These are phyloP conservation scores for Enteromius fasciolatus DNA, from an alignment of 2,797 vertebrate genomes.

Conservation along the genomic window DNA sequence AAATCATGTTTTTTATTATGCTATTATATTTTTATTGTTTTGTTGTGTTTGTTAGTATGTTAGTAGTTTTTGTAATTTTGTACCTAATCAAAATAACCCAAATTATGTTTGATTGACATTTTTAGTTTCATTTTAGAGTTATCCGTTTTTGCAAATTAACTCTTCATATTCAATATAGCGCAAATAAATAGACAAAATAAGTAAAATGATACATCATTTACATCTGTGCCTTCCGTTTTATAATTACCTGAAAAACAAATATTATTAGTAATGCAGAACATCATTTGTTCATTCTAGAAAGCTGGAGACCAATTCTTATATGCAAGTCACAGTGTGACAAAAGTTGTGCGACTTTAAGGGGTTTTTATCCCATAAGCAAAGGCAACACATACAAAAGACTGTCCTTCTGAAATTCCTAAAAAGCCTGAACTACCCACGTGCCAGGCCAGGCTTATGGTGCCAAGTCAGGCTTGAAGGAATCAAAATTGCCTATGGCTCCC, in stretches of 20 bases:
- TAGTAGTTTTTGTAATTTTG: too few relatives aligned
- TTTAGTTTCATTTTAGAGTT: too few relatives aligned
- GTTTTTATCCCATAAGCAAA: slow-evolving; percentile 18
- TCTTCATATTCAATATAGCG: background rate
- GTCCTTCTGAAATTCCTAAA: slow-evolving; percentile 30
- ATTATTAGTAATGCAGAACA: background rate
- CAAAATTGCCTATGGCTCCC: slow-evolving; percentile 56
- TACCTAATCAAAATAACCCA: too few relatives aligned
- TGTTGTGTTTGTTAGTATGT: too few relatives aligned
- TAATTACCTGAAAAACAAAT: background rate
- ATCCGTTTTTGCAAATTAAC: too few relatives aligned
- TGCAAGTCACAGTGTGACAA: slow-evolving; percentile 10
- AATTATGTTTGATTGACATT: too few relatives aligned
- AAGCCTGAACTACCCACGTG: background rate
- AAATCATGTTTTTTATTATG: too few relatives aligned
- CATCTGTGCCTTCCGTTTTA: too few relatives aligned
- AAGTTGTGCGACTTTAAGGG: background rate
- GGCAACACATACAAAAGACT: background rate
- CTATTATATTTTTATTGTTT: too few relatives aligned
- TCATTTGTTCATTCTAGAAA: background rate
- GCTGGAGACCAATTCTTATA: background rate
- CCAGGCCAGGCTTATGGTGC: slow-evolving; percentile 23
- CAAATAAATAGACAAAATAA: background rate
- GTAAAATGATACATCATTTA: too few relatives aligned
- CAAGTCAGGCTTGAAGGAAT: slow-evolving; percentile 37